These are phyloP conservation scores for Diorhabda elongata DNA, from an alignment of 1,140 invertebrate species.

Conservation along the genomic window DNA sequence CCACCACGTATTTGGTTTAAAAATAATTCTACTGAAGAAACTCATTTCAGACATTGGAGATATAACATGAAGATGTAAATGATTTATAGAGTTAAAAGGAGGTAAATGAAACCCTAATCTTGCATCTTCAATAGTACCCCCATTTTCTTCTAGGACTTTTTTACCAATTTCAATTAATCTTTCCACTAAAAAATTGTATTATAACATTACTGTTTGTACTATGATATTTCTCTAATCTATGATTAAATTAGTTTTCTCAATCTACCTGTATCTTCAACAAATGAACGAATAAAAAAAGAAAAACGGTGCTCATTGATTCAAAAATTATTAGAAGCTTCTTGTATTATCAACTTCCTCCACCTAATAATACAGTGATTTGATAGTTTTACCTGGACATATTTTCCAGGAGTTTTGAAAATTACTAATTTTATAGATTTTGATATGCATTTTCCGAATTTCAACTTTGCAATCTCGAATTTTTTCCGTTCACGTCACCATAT, in stretches of 20 bases:
- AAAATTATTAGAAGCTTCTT: too few relatives aligned
- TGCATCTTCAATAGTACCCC: constrained; percentile 52
- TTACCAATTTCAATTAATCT: constrained; percentile 58
- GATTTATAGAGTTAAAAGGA: constrained; percentile 77
- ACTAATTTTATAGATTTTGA: not conserved
- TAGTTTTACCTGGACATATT: not conserved
- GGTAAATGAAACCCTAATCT: constrained; percentile 88
- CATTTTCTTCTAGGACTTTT: constrained; percentile 52
- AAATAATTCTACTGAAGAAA: constrained; percentile 64
- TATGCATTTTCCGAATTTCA: not conserved
- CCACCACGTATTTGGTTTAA: constrained; percentile 73
- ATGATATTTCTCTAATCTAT: not conserved
- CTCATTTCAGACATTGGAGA: constrained; percentile 73
- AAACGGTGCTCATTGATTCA: too few relatives aligned
- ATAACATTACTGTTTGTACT: not conserved
- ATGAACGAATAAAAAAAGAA: too few relatives aligned
- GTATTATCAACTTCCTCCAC: too few relatives aligned
- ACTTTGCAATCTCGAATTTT: not conserved
- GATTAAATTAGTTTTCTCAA: not conserved
- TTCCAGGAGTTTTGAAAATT: not conserved
- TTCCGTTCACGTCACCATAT: not conserved
- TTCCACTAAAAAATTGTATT: constrained; percentile 51
- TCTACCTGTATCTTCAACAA: too few relatives aligned
- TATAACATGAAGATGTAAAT: constrained; percentile 86
- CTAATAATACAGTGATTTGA: too few relatives aligned